Conservation (phyloP, 2,797 vertebrate genomes). For the Esox masquinongy region DNA sequence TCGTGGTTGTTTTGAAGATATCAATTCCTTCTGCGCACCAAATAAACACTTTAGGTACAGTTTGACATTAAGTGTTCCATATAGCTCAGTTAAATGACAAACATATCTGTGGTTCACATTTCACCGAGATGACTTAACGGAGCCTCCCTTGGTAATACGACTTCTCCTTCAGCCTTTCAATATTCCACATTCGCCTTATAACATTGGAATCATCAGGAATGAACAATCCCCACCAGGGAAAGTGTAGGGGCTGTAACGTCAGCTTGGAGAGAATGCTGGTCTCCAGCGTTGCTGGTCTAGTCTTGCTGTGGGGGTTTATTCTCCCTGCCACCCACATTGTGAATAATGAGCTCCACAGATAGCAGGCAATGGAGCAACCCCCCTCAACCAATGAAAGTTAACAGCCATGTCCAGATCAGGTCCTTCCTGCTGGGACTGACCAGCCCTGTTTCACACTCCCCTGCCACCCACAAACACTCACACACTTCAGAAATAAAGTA, state of each 20-base stretch:
- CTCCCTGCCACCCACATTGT: conserved; percentile 74
- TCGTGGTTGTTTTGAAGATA: background rate
- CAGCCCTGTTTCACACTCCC: conserved; percentile 64
- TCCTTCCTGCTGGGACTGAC: conserved; percentile 76
- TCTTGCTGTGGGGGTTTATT: conserved; percentile 63
- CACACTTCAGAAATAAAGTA: background rate
- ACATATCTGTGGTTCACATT: background rate
- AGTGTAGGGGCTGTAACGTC: conserved; percentile 23
- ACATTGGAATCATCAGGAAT: conserved; percentile 13
- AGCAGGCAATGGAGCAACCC: conserved; percentile 67
- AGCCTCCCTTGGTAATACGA: background rate
- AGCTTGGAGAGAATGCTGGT: conserved; percentile 35
- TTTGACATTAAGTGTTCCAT: background rate
- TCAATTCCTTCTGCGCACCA: background rate
- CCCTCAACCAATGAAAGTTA: conserved; percentile 79
- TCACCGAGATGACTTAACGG: background rate
- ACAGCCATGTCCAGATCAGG: conserved; percentile 78
- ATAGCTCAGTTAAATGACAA: background rate
- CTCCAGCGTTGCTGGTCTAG: conserved; percentile 48
- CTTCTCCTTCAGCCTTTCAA: background rate
- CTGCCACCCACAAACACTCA: conserved; percentile 35
- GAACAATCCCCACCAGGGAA: conserved; percentile 34
- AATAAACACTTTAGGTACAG: background rate
- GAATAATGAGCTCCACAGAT: conserved; percentile 78
- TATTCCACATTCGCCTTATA: background rate